Evolutionary conservation across 2,113 vertebrate species (phyloP).

Genomic region (Chelonoidis abingdonii): DNA sequence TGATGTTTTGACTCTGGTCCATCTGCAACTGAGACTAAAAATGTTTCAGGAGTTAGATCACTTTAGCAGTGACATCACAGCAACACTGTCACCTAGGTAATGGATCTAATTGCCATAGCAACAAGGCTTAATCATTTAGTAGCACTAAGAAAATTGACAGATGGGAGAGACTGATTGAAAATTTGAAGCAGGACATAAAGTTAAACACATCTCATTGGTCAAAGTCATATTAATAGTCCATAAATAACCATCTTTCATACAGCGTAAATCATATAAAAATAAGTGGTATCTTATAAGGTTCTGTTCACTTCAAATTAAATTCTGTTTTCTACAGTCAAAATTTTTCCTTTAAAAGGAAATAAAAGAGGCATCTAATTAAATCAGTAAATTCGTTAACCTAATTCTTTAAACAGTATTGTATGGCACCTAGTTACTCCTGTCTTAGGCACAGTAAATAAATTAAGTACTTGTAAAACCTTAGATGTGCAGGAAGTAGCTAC

Average conservation of each 20-base stretch:
- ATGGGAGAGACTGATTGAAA: slow-evolving; percentile 68
- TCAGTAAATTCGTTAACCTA: slow-evolving; percentile 40
- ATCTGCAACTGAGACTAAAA: slow-evolving; percentile 64
- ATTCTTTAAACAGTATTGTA: slow-evolving; percentile 40
- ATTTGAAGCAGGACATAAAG: slow-evolving; percentile 72
- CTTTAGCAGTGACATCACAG: slow-evolving; percentile 78
- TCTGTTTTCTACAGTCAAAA: slow-evolving; percentile 17
- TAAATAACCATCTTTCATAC: slow-evolving; percentile 48
- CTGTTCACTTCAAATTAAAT: slow-evolving; percentile 46
- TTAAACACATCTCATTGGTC: slow-evolving; percentile 45
- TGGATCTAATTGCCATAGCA: slow-evolving; percentile 83
- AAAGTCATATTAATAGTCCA: slow-evolving; percentile 58
- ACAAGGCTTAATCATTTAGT: slow-evolving; percentile 77
- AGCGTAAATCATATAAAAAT: slow-evolving; percentile 23
- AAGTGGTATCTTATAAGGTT: slow-evolving; percentile 1
- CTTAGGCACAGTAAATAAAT: not conserved
- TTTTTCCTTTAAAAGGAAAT: not conserved
- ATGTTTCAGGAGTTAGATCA: slow-evolving; percentile 66
- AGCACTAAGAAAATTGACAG: slow-evolving; percentile 71
- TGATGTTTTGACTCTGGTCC: slow-evolving; percentile 27
- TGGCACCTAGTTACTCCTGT: not conserved
- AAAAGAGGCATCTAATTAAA: slow-evolving; percentile 52
- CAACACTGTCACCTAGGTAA: slow-evolving; percentile 82
- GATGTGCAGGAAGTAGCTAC: not conserved
- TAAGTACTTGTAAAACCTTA: not conserved